Percentiles rank a stretch among this genome's conserved stretches.
Conservation (phyloP, 2,888 invertebrate genomes). For the Ferdinandea cuprea region DNA sequence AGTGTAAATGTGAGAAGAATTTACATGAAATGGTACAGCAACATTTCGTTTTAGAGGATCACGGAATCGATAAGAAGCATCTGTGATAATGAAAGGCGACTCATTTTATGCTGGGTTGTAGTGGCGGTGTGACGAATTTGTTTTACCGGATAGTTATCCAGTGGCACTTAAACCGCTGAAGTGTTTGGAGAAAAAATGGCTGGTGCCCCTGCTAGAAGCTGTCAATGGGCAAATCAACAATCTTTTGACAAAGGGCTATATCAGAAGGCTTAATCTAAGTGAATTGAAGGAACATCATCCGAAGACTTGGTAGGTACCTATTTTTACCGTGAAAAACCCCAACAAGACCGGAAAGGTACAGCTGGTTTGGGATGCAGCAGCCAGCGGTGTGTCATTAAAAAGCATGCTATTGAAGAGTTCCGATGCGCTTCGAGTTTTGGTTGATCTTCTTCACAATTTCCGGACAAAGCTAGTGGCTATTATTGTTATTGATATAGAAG, state of each 20-base stretch:
- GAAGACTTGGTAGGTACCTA: slow-evolving; percentile 3
- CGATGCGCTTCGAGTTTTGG: too few species aligned
- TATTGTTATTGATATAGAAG: too few species aligned
- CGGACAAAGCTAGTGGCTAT: too few species aligned
- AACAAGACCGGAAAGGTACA: neutral
- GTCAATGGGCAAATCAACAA: neutral
- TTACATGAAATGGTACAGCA: neutral
- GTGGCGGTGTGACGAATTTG: neutral
- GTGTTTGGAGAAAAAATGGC: slow-evolving; percentile 3
- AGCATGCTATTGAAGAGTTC: neutral
- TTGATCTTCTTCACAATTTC: too few species aligned
- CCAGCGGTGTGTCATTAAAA: slow-evolving; percentile 3
- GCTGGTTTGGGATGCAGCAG: slow-evolving; percentile 21
- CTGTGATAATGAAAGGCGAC: neutral
- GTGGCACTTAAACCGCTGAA: slow-evolving; percentile 4
- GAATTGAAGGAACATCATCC: neutral
- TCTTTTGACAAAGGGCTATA: neutral
- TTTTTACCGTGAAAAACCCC: slow-evolving; percentile 3
- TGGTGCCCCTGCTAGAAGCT: neutral
- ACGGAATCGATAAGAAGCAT: neutral
- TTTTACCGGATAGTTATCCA: slow-evolving; percentile 7
- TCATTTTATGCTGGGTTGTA: neutral
- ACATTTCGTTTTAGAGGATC: slow-evolving; percentile 10
- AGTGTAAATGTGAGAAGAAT: slow-evolving; percentile 11
- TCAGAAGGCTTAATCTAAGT: neutral